Evolutionary conservation across 2,888 invertebrate genomes (phyloP), one percentile per base, ranked within the genome.

Genomic region (Eurytoma californica): DNA sequence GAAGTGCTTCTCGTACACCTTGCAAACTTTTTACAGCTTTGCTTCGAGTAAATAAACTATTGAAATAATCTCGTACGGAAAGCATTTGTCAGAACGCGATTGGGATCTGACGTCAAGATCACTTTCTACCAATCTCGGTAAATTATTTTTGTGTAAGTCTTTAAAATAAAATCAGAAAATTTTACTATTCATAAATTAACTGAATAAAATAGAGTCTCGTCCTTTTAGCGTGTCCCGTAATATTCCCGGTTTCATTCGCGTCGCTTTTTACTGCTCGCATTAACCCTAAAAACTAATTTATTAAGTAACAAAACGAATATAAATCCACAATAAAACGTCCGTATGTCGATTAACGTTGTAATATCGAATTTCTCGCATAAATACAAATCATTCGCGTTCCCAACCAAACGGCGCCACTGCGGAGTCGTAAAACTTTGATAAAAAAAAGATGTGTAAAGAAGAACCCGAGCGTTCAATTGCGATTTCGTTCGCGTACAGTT

Each of bases 221-320:
- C 39, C 39, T 39, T 39, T 39, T 39, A 39, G 39, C 39, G 39
- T 39, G 39, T 39, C 39, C 39, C 39, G 39, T 9, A 39, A 39
- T 39, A 39, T 39, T 39, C 39, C 39, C 47, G 47, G 28, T 24
- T 9, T 4, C n/a, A 49, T 24, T 49, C 60, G 13, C 16, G 24
- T 58, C 14, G 5, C n/a, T 60, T 70, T 70, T 70, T 66, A 65
- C 24, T 16, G 4, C 49, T 9, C 49, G 3, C 12, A 4, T 12
- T 12, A 49, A 39, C 55, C 30, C 18, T 16, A 30, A 65, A 30
- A 58, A 24, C 39, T 49, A 70, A 77, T 77, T 77, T 70, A 77
- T 77, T 60, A 51, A 51, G 65, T 65, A 72, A 77, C 57, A 79
- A 73, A 78, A 73, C n/a, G 14, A 60, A 30, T 60, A 67, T 66